Evolutionary conservation across 1,140 invertebrate genomes (phyloP).

Genomic region (Drosophila pachea): DNA sequence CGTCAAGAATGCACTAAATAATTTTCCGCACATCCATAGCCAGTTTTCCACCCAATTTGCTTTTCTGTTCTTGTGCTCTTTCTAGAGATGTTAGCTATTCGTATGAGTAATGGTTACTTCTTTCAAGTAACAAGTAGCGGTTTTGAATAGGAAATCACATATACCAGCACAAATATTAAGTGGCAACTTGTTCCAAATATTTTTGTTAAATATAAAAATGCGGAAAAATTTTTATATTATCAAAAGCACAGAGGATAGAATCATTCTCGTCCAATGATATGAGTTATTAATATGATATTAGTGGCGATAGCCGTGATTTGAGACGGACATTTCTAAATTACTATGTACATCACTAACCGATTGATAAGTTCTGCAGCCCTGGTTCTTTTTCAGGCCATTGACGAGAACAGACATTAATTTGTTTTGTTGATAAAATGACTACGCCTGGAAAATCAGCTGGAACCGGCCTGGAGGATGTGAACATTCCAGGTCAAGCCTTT

Average conservation of each 20-base stretch:
- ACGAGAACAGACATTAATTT: not conserved
- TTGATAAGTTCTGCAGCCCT: conserved; percentile 5
- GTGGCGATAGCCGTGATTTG: not conserved
- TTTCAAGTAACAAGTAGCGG: conserved; percentile 1
- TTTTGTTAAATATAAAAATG: not conserved
- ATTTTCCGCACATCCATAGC: conserved; percentile 50
- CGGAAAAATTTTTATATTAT: not conserved
- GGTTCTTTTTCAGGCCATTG: not conserved
- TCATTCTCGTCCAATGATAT: no score
- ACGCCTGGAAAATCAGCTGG: conserved; percentile 72
- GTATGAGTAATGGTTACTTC: conserved; percentile 8
- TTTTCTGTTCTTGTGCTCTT: conserved; percentile 46
- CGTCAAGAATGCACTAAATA: conserved; percentile 27
- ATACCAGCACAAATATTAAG: not conserved
- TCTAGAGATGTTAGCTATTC: conserved; percentile 26
- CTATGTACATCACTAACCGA: not conserved
- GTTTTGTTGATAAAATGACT: conserved; percentile 42
- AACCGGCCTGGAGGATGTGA: conserved; percentile 90
- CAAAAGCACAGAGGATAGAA: not conserved
- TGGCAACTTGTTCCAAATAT: not conserved
- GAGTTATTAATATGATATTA: not conserved
- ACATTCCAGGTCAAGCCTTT: conserved; percentile 93
- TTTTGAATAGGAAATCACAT: not conserved
- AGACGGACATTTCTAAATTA: no score
- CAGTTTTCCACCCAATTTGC: conserved; percentile 66